phyloP scores from a whole-genome alignment of 2,888 invertebrate species.

The Siphlonurus alternatus region DNA sequence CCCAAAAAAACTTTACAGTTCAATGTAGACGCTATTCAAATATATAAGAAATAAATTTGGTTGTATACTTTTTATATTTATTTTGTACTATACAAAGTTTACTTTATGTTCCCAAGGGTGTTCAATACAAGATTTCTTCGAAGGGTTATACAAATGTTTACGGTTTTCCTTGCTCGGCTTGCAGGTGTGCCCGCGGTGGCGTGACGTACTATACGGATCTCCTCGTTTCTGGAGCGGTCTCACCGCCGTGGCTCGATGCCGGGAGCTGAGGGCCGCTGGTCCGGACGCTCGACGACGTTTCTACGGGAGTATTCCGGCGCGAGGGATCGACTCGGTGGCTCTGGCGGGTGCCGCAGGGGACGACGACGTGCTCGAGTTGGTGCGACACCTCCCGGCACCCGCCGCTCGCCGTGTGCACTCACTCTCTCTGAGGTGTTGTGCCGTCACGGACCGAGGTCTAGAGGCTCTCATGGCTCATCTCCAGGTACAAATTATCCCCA shows the following conservation, averaged over 20 bases:
- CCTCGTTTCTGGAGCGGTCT: slow-evolving; percentile 79
- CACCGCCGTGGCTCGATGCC: slow-evolving; percentile 69
- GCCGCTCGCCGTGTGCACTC: slow-evolving; percentile 71
- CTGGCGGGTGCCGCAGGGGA: slow-evolving; percentile 69
- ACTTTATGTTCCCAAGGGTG: no score
- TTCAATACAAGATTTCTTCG: no score
- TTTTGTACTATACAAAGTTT: no score
- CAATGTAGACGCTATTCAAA: no score
- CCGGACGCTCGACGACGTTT: slow-evolving; percentile 41
- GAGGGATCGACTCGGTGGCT: slow-evolving; percentile 73
- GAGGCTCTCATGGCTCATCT: slow-evolving; percentile 77
- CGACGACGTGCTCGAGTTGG: slow-evolving; percentile 75
- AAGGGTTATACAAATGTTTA: no score
- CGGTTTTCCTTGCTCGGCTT: no score
- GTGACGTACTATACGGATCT: slow-evolving; percentile 71
- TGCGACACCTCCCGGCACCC: slow-evolving; percentile 58
- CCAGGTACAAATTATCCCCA: slow-evolving; percentile 37
- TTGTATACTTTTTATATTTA: no score
- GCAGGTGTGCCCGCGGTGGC: slow-evolving; percentile 68
- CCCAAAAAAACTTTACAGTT: no score
- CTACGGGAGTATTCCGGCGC: slow-evolving; percentile 62
- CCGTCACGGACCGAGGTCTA: slow-evolving; percentile 77
- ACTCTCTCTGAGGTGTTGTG: slow-evolving; percentile 72
- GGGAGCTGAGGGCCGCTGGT: slow-evolving; percentile 49
- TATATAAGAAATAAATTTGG: no score